A percentile compares a stretch with the other conserved stretches of the same genome.
These are phyloP conservation scores for Anisognathus igniventris DNA, from an alignment of 2,797 vertebrate genomes.

Conservation along the genomic window DNA sequence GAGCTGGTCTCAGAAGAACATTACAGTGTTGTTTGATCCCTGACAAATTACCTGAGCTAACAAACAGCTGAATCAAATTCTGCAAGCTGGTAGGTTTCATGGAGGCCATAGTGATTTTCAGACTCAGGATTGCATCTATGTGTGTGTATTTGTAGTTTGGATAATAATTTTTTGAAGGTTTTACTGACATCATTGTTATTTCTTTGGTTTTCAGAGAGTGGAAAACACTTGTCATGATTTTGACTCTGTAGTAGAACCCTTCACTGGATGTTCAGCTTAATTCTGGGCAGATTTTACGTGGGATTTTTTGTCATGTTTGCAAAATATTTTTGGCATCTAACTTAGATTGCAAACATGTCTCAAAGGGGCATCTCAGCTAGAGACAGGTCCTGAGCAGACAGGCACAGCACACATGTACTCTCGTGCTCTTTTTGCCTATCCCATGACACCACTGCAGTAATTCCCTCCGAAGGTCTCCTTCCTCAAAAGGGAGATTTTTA, in stretches of 20 bases:
- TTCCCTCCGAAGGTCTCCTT: neutral
- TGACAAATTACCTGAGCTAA: neutral
- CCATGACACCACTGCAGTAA: neutral
- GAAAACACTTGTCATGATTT: neutral
- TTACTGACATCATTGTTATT: neutral
- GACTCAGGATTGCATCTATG: neutral
- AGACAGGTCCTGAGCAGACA: neutral
- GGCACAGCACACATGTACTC: rapidly evolving
- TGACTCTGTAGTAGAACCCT: neutral
- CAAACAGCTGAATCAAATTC: neutral
- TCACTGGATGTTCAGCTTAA: neutral
- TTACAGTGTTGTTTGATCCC: neutral
- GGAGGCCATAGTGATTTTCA: neutral
- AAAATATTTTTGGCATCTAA: neutral
- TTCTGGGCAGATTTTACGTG: neutral
- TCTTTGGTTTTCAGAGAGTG: neutral
- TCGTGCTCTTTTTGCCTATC: rapidly evolving
- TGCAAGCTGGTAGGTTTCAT: neutral
- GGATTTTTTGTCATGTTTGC: neutral
- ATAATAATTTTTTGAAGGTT: neutral
- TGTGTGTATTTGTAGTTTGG: neutral
- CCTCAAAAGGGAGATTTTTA: neutral
- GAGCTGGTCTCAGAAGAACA: neutral
- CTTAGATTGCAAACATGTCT: neutral
- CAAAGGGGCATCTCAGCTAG: neutral